phyloP scores from a whole-genome alignment of 1,140 invertebrate genomes.

The Drosophila bocqueti region DNA sequence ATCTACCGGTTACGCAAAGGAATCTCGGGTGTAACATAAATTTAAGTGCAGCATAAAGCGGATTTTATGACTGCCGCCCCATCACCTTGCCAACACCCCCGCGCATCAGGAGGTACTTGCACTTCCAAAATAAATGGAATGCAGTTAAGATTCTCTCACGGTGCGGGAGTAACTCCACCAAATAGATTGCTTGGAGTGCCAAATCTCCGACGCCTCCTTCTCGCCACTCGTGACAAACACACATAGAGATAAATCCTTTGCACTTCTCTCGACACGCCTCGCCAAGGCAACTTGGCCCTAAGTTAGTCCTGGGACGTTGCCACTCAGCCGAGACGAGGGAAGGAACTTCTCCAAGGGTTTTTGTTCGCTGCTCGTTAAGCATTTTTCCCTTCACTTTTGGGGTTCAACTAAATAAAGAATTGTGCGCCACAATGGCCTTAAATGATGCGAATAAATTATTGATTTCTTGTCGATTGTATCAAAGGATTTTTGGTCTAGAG shows the following conservation, averaged over 20 bases:
- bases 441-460: constrained; percentile 77
- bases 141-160: constrained; percentile 62
- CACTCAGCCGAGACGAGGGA: constrained; percentile 15
- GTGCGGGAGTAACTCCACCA: constrained; percentile 11
- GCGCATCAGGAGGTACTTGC: constrained; percentile 32
- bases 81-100: constrained; percentile 15
- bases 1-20: constrained; percentile 67
- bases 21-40: constrained; percentile 82
- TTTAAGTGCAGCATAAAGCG: constrained; percentile 81
- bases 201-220: constrained; percentile 6
- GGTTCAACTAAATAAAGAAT: constrained; percentile 73
- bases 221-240: constrained; percentile 59
- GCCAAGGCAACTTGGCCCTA: constrained; percentile 34
- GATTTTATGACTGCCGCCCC: constrained; percentile 68
- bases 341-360: constrained; percentile 32
- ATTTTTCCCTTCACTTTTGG: constrained; percentile 49
- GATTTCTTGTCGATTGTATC: constrained; percentile 49
- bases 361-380: constrained; percentile 64
- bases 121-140: constrained; percentile 74
- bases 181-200: constrained; percentile 33
- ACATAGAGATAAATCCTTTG: constrained; percentile 67
- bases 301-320: constrained; percentile 25
- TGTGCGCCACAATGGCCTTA: constrained; percentile 58
- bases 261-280: constrained; percentile 63
- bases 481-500: neutral